These are phyloP conservation scores for Thamnaconus septentrionalis DNA, from an alignment of 2,113 vertebrate species.

Conservation along the genomic window DNA sequence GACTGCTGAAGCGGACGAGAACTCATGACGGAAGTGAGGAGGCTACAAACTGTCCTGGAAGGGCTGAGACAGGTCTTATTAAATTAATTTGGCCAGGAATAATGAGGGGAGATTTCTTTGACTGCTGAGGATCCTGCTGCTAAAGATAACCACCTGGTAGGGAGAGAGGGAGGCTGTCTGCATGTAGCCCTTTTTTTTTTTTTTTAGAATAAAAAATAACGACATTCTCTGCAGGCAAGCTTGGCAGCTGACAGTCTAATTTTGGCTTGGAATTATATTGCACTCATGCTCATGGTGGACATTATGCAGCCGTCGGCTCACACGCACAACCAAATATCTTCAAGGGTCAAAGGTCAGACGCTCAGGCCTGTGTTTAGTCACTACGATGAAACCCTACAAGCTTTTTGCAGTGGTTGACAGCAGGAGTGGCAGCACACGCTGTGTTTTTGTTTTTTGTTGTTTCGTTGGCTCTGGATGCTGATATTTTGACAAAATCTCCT, in stretches of 20 bases:
- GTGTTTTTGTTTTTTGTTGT: no score
- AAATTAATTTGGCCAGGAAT: slow-evolving; percentile 30
- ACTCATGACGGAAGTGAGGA: slow-evolving; percentile 6
- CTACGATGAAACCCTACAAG: no score
- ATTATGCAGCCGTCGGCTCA: slow-evolving; percentile 58
- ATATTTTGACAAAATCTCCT: no score
- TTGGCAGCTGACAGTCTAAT: not conserved
- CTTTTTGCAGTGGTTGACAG: no score
- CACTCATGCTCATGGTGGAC: not conserved
- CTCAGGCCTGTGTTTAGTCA: no score
- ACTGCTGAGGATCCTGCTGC: slow-evolving; percentile 44
- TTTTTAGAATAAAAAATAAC: no score
- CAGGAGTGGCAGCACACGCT: no score
- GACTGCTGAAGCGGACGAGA: slow-evolving; percentile 16
- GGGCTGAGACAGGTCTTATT: slow-evolving; percentile 36
- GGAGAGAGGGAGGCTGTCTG: slow-evolving; percentile 8
- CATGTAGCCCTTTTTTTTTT: no score
- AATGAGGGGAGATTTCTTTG: slow-evolving; percentile 18
- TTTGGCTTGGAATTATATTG: no score
- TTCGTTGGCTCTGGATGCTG: no score
- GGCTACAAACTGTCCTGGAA: slow-evolving; percentile 16
- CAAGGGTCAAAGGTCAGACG: slow-evolving; percentile 53
- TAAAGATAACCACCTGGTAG: slow-evolving; percentile 42
- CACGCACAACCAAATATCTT: slow-evolving; percentile 36
- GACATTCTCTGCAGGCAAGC: slow-evolving; percentile 10